Base-by-base conservation (phyloP, 35 echinoderm and acorn worm species). In the Holothuria glaberrima region DNA sequence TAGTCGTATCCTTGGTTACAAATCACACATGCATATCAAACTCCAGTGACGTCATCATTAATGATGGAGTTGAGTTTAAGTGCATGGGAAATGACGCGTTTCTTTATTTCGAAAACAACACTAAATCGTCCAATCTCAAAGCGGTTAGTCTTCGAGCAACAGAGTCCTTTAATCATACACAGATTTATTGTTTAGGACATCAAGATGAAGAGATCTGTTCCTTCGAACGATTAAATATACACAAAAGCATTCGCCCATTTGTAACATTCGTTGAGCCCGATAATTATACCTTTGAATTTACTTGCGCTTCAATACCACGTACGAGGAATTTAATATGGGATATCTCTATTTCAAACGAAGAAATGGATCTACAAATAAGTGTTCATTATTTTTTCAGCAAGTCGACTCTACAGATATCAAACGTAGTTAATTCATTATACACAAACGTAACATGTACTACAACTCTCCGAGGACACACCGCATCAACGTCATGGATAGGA, bases 11-110 rank as follows among this genome's bases (percentile, higher is more conserved):
- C 7, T 6, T 31, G 31, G 17, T 20, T 32, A 17, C 22, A 41
- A 22, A 75, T 38, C 31, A 12, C 71, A 31, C 22, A 18, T 75
- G 71, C 71, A 18, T 38, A 44, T 75, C 30, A 38, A 34, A 32
- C 71, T 35, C 71, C 31, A 41, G 31, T 31, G 71, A 75, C 29
- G 71, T 75, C 71, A 35, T 75, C 29, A 21, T 75, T 12, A 38
- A 75, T 75, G 71, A 75, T 34, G 4, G 16, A 35, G 9, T 41
- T 41, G 31, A 75, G 10, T 38, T 75, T 20, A 75, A 75, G 24
- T 75, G 71, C 24, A 38, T 35, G 13, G 12, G 34, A 31, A 75
- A 75, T 21, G 33, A 21, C 32, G 31, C 30, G 16, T n/a, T 75
- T 31, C 31, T 75, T 12, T 32, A 19, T 2, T 38, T 75, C 10